Conservation (phyloP, 2,888 invertebrate genomes). For the Coelinius sp. region DNA sequence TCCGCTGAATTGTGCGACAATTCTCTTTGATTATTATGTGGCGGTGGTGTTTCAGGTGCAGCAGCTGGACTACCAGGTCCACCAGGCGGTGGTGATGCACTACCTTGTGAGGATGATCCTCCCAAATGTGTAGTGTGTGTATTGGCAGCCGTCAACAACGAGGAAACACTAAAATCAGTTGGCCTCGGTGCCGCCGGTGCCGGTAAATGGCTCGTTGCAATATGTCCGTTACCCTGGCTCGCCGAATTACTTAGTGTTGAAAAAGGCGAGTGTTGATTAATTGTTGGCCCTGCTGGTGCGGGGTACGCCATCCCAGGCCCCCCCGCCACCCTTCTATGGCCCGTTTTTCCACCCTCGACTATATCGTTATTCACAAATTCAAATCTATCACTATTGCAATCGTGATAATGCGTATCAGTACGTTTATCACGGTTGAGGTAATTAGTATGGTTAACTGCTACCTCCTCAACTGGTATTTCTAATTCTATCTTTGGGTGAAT, state of each 20-base stretch:
- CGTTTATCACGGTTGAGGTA: not conserved
- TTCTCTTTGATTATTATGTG: slow-evolving; percentile 59
- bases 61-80: slow-evolving; percentile 66
- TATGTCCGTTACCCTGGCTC: slow-evolving; percentile 73
- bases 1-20: slow-evolving; percentile 65
- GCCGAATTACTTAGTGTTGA: slow-evolving; percentile 70
- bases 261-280: slow-evolving; percentile 66
- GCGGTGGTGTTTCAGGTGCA: slow-evolving; percentile 66
- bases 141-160: slow-evolving; percentile 83
- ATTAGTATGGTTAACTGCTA: not conserved
- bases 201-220: slow-evolving; percentile 80
- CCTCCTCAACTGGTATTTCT: slow-evolving; percentile 37
- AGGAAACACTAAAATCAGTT: slow-evolving; percentile 94
- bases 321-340: slow-evolving; percentile 69
- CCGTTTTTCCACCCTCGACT: slow-evolving; percentile 69
- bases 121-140: slow-evolving; percentile 65
- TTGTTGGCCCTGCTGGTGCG: slow-evolving; percentile 66
- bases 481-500: slow-evolving; percentile 46
- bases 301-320: slow-evolving; percentile 71
- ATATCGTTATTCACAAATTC: slow-evolving; percentile 58
- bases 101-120: slow-evolving; percentile 69
- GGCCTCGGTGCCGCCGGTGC: slow-evolving; percentile 90
- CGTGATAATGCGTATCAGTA: not conserved
- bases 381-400: slow-evolving; percentile 25
- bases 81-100: slow-evolving; percentile 68